Conservation (phyloP, 2,113 vertebrate species). For the Aegotheles bennettii region DNA sequence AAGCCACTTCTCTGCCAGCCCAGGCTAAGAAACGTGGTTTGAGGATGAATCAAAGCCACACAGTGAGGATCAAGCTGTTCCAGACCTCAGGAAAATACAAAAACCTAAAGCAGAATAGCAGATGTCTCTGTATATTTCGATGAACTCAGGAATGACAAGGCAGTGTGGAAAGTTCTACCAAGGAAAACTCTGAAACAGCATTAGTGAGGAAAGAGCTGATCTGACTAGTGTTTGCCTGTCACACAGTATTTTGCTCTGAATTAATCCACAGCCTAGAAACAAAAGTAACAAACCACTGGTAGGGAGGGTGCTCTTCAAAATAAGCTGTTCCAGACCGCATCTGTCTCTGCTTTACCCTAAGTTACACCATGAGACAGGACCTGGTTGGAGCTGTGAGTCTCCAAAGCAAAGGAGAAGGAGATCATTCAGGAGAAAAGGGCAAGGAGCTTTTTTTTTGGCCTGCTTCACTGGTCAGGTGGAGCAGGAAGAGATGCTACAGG, state of each 20-base stretch:
- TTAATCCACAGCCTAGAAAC: neutral
- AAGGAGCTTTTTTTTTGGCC: neutral
- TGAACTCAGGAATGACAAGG: neutral
- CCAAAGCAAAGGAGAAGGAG: neutral
- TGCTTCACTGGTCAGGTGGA: neutral
- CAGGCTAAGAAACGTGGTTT: neutral
- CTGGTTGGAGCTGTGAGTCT: neutral
- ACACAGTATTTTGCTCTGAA: neutral
- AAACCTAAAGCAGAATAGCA: neutral
- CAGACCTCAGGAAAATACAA: neutral
- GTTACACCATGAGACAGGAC: rapidly evolving
- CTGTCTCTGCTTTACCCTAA: neutral
- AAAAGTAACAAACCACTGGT: neutral
- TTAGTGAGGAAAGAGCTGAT: neutral
- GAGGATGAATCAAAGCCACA: neutral
- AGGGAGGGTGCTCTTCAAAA: neutral
- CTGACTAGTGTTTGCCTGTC: neutral
- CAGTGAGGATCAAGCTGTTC: neutral
- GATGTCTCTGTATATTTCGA: neutral
- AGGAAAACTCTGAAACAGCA: neutral
- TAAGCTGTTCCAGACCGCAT: neutral
- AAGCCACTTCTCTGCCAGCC: neutral
- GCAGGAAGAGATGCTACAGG: neutral
- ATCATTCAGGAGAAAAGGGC: neutral
- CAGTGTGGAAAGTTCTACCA: neutral